Evolutionary conservation across 2,888 invertebrate species (phyloP), one percentile per base, ranked within the genome.

Genomic region (Punctoribates punctum): DNA sequence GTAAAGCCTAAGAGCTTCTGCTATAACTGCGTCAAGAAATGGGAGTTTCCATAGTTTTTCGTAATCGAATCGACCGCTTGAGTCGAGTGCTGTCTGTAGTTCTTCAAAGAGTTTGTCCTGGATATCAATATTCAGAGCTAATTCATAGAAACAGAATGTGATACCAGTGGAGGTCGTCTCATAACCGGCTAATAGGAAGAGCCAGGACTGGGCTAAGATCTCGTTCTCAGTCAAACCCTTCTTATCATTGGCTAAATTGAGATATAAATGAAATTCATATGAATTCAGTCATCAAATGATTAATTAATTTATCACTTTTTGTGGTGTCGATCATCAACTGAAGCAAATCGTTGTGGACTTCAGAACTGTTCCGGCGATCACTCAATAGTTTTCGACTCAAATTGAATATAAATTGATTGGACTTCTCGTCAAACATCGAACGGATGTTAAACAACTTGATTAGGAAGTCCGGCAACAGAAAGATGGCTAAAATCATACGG

Each of bases 121-220:
- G n/a, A 87, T 82, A 0, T 84, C 82, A 46, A 85, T 86, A 81
- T 88, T 85, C 13, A 85, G 79, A 0, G 88, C 87, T 72, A 88
- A 81, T 78, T 87, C 85, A 80, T 87, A 88, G 0, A 87, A 84
- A 0, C 86, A 84, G 77, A 88, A 88, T 77, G 87, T 86, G 2
- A 89, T 85, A 0, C 88, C 86, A 0, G 88, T 86, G 0, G 89
- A 88, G 0, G 88, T 87, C 0, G 89, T 88, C 81, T 88, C 88
- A 79, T 88, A 88, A 0, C 90, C 90, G 17, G 88, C 88, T n/a
- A 87, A 83, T 84, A 88, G 86, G 81, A 88, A 88, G 23, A 88
- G 81, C 82, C 88, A 86, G 2, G 87, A 86, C 77, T 89, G 88
- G 0, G 87, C 74, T 25, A 78, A 51, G 5, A 79, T 62, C 25